A percentile compares a stretch with the other conserved stretches of the same genome.
These are phyloP conservation scores for Notolepis coatsorum DNA, from an alignment of 2,797 vertebrate genomes.

Conservation along the genomic window DNA sequence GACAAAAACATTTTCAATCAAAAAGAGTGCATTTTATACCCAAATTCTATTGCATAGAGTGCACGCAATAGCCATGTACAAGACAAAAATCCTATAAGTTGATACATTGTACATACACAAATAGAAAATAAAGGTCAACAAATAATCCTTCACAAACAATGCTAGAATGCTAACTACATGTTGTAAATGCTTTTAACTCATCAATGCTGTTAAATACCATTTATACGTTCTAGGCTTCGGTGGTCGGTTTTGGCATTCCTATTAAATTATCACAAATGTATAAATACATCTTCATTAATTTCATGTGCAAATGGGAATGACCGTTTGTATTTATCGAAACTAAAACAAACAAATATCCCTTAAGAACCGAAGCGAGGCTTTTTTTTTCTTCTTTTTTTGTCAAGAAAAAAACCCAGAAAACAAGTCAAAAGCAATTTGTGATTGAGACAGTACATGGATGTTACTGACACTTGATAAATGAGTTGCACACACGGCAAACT, in stretches of 20 bases:
- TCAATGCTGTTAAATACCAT: constrained; percentile 79
- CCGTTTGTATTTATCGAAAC: constrained; percentile 74
- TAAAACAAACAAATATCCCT: constrained; percentile 82
- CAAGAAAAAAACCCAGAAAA: constrained; percentile 63
- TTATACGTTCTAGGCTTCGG: constrained; percentile 77
- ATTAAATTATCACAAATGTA: constrained; percentile 83
- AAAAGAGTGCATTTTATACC: constrained; percentile 90
- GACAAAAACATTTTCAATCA: constrained; percentile 89
- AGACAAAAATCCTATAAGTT: constrained; percentile 81
- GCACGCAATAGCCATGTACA: constrained; percentile 88
- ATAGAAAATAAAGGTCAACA: constrained; percentile 77
- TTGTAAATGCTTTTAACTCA: constrained; percentile 78
- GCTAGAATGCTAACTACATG: constrained; percentile 79
- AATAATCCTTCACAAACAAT: constrained; percentile 80
- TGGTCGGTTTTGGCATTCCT: constrained; percentile 80
- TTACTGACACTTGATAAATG: constrained; percentile 70
- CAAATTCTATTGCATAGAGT: constrained; percentile 89
- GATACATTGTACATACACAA: constrained; percentile 89
- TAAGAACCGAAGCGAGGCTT: constrained; percentile 78
- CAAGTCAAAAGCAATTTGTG: constrained; percentile 56
- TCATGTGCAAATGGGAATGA: constrained; percentile 85
- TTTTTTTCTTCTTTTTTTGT: constrained; percentile 35
- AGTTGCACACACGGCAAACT: constrained; percentile 67
- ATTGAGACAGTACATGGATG: constrained; percentile 64
- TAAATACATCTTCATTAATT: constrained; percentile 85